Percentiles rank a stretch among this genome's conserved stretches.
phyloP scores from a whole-genome alignment of 2,797 vertebrate species.

The Brachyalestes nurse region DNA sequence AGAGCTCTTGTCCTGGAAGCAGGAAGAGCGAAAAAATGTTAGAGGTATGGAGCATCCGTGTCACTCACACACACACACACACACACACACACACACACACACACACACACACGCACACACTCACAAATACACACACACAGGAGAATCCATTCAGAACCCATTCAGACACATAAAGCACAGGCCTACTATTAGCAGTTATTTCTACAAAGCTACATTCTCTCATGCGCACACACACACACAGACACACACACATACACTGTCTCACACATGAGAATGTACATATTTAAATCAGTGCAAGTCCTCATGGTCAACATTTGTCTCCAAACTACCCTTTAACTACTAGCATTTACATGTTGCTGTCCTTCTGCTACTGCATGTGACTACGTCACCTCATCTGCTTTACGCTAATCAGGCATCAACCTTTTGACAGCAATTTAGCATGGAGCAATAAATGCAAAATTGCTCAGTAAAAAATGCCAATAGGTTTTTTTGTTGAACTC shows the following conservation, averaged over 20 bases:
- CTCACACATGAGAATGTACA: conserved; percentile 28
- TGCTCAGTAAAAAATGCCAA: neutral
- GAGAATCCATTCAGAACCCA: neutral
- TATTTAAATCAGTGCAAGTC: conserved; percentile 35
- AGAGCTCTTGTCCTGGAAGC: conserved; percentile 93
- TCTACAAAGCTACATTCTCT: conserved; percentile 11
- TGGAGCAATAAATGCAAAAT: conserved; percentile 33
- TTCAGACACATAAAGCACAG: conserved; percentile 32
- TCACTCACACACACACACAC: conserved; percentile 20
- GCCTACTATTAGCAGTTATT: conserved; percentile 36
- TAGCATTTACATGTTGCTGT: conserved; percentile 35
- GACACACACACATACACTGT: conserved; percentile 5
- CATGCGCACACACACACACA: conserved; percentile 11
- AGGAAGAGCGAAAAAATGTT: conserved; percentile 37
- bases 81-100: neutral
- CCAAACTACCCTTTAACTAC: conserved; percentile 40
- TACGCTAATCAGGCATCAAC: conserved; percentile 54
- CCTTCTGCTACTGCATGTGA: conserved; percentile 25
- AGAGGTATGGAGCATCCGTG: conserved; percentile 9
- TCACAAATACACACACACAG: conserved; percentile 8
- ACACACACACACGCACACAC: conserved; percentile 1
- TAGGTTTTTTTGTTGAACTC: conserved; percentile 29
- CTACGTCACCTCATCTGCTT: conserved; percentile 29
- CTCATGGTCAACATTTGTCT: conserved; percentile 41
- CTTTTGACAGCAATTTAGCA: conserved; percentile 41